A percentile compares a stretch with the other conserved stretches of the same genome.
Evolutionary conservation across 2,113 vertebrate species (phyloP).

Genomic region (Tragelaphus scriptus): DNA sequence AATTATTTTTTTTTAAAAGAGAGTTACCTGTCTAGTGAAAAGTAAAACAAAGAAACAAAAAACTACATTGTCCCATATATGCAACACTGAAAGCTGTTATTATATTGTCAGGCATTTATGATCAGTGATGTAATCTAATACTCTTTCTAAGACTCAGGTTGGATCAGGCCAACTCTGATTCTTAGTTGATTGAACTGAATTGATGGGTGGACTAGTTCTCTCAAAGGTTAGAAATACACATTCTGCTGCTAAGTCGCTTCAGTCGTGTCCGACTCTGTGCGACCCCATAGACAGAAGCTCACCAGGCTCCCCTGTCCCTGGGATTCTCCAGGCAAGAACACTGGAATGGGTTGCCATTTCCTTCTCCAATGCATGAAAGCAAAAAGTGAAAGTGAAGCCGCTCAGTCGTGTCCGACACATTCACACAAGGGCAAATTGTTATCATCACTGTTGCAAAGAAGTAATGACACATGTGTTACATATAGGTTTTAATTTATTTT

Average conservation of each 20-base stretch:
- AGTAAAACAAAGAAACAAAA: not conserved
- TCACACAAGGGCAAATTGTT: not conserved
- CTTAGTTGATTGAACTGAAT: not conserved
- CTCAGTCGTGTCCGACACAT: too few species aligned
- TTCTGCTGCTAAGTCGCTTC: too few species aligned
- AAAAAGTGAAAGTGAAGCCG: too few species aligned
- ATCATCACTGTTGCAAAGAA: not conserved
- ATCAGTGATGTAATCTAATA: not conserved
- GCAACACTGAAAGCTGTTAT: not conserved
- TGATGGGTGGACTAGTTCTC: not conserved
- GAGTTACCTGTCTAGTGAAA: not conserved
- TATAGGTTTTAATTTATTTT: not conserved
- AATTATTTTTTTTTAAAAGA: not conserved
- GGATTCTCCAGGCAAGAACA: too few species aligned
- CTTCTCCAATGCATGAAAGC: too few species aligned
- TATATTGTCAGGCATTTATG: not conserved
- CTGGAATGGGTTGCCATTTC: too few species aligned
- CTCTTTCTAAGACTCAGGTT: not conserved
- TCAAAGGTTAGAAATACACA: not conserved
- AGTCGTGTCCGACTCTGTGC: too few species aligned
- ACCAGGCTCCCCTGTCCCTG: too few species aligned
- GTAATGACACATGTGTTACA: not conserved
- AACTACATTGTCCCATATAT: not conserved
- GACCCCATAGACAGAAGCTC: too few species aligned
- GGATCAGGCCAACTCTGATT: not conserved